phyloP scores from a whole-genome alignment of 2,888 invertebrate genomes.

The Cheilosia vernalis region DNA sequence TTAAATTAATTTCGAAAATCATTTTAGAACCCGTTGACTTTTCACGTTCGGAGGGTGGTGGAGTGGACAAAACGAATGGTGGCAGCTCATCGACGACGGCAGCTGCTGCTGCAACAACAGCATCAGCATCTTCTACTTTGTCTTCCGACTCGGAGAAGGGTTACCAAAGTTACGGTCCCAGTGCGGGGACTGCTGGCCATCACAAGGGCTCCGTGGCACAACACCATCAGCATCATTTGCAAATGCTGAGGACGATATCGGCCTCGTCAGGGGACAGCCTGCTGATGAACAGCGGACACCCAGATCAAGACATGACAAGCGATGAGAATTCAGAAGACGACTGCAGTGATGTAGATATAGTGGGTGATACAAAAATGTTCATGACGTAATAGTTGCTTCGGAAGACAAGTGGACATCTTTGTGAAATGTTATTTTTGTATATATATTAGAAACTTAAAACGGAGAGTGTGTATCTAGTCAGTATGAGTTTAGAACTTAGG shows the following conservation, averaged over 20 bases:
- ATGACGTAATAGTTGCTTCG: constrained; percentile 80
- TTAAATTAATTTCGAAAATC: constrained; percentile 72
- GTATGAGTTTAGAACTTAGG: constrained; percentile 31
- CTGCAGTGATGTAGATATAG: constrained; percentile 83
- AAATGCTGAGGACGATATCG: constrained; percentile 71
- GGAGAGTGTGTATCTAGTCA: constrained; percentile 76
- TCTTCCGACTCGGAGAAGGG: constrained; percentile 76
- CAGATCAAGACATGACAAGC: constrained; percentile 81
- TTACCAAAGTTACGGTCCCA: constrained; percentile 57
- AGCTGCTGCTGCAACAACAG: constrained; percentile 66
- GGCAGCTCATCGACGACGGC: constrained; percentile 49
- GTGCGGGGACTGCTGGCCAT: constrained; percentile 55
- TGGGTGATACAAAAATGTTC: constrained; percentile 82
- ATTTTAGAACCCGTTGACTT: constrained; percentile 83
- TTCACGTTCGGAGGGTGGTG: constrained; percentile 80
- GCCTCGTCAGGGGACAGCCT: constrained; percentile 76
- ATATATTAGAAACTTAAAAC: constrained; percentile 1
- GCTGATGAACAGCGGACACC: constrained; percentile 76
- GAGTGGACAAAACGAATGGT: constrained; percentile 43
- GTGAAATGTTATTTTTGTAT: constrained; percentile 33
- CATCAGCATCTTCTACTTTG: constrained; percentile 72
- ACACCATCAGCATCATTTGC: constrained; percentile 66
- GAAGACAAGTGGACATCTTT: background rate
- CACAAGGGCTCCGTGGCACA: constrained; percentile 64
- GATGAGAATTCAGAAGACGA: constrained; percentile 83